Base-by-base conservation (phyloP, 2,888 invertebrate genomes). In the Mystacides longicornis region DNA sequence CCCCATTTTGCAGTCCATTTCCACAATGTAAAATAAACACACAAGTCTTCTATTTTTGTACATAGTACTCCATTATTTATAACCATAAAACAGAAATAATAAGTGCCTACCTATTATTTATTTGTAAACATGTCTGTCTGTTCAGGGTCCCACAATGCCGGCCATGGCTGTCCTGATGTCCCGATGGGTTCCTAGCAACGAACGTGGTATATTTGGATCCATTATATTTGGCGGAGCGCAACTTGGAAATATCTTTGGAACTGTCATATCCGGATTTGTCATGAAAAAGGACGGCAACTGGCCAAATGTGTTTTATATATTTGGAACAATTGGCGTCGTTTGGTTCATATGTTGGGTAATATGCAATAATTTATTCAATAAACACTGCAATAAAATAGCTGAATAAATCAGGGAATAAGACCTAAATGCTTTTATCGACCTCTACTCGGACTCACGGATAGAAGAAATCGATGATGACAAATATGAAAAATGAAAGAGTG, bases 121-220 rank as follows among this genome's bases (percentile, higher is more conserved):
- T 43, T 43, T 43, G 5, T 43, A 43, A 43, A 43, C 18, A 16
- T 43, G 5, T 9, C 16, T 11, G n/a, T 43, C 4, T 43, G 43
- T 9, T 46, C 20, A 81, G 81, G 81, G 81, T 37, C 76, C 79
- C 11, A 78, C 80, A 1, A 81, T 77, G 58, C 82, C 79, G 46
- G 82, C 83, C 0, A 80, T 86, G 67, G 79, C 81, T 11, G 69
- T 77, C 1, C 64, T 83, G 7, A 66, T 82, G 59, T 79, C 82
- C 0, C 71, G 80, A 64, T 83, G 83, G 83, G 75, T 78, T 0
- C 81, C 81, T 0, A 77, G 80, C 1, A 64, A 71, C 3, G 82
- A 83, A 62, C 67, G 82, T 27, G 79, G 81, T 3, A 67, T 74
- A 45, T 72, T 82, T 42, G 80, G 81, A 1, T 78, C 81, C 1